Conservation (phyloP, 2,113 vertebrate species). For the Stictonetta naevosa region DNA sequence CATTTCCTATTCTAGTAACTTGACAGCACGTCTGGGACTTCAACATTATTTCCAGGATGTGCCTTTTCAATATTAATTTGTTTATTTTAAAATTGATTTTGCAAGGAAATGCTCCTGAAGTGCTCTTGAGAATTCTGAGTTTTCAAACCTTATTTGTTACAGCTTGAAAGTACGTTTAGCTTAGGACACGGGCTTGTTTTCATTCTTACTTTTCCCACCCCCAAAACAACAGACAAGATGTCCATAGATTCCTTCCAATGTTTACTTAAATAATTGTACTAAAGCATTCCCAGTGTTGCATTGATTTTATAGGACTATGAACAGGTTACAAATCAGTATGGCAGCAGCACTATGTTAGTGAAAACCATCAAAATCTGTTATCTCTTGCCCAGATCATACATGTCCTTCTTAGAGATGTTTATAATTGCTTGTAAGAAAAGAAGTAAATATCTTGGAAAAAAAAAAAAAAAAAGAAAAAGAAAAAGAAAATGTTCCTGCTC, state of each 20-base stretch:
- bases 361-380: background rate
- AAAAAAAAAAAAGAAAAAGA: too few relatives aligned
- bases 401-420: background rate
- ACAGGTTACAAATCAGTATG: background rate
- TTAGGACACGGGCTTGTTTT: background rate
- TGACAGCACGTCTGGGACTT: background rate
- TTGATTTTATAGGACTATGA: background rate
- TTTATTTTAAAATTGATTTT: background rate
- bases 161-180: background rate
- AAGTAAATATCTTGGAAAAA: background rate
- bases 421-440: background rate
- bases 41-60: background rate
- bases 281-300: background rate
- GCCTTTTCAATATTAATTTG: background rate
- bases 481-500: background rate
- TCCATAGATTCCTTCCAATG: background rate
- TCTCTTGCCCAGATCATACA: background rate
- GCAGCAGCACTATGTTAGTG: background rate
- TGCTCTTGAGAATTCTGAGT: background rate
- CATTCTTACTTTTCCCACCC: background rate
- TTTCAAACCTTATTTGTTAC: background rate
- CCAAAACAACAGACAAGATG: background rate
- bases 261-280: background rate
- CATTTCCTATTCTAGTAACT: background rate
- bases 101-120: background rate